Base-by-base conservation (phyloP, 1,140 invertebrate genomes). In the Drosophila subobscura region DNA sequence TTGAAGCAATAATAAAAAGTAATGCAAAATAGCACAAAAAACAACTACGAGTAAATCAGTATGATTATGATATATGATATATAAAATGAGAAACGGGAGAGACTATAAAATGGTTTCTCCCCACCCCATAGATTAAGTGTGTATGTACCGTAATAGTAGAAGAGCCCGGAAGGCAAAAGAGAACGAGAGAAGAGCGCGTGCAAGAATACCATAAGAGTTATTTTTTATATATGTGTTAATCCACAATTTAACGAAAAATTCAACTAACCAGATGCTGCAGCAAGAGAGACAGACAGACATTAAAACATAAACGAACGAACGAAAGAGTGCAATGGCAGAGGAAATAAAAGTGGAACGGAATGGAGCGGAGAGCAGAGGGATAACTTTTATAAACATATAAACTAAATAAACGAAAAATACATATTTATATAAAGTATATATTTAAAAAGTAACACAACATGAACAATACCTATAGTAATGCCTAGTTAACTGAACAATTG, bases 401-500 rank as follows among this genome's bases (percentile, higher is more conserved):
- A 37, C 58, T 74, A 67, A 67, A 73, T 51, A 59, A 73, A 73
- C 42, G 42, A 64, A 76, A 53, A 71, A 65, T 59, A 68, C 29
- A 75, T 72, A 84, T 64, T 77, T 77, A 81, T 70, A 79, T 64
- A 71, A 59, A 79, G 59, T 52, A 63, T 52, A 63, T 58, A 77
- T 50, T 63, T 53, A 63, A 76, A 50, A 59, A 81, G 57, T 78
- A 86, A 86, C 53, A 12, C 16, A 77, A 66, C 66, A 84, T 85
- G 79, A 84, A 84, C 79, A 84, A 84, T 84, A 84, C 79, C 79
- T 84, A 85, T 76, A 78, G 83, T 86, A 86, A 86, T 76, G 66
- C 74, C 79, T 86, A 86, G 83, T 86, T 88, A 86, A 86, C 83
- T 81, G 74, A 81, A 81, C 77, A 63, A 49, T 78, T 57, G 72